Evolutionary conservation across 1,140 invertebrate genomes (phyloP), one percentile per base, ranked within the genome.

Genomic region (Formica exsecta): DNA sequence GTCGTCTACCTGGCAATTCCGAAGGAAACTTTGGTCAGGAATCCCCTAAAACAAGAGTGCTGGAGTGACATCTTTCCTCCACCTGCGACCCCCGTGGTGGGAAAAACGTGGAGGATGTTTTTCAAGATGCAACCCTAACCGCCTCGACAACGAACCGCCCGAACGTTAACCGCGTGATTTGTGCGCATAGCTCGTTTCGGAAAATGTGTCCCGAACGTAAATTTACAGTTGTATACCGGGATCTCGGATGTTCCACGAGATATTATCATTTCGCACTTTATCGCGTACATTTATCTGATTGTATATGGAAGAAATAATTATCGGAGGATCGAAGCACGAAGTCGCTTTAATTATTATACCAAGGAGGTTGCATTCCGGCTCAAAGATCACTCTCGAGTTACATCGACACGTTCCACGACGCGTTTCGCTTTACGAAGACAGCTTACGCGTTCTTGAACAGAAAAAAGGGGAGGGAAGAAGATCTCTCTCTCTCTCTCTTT

Each of bases 1-100:
- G 75, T 90, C 86, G 73, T 76, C 83, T 92, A 91, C 89, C 91
- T 92, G 90, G 48, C 8, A 74, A 59, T 22, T 5, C 51, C 70
- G 62, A 32, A 54, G 76, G 29, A 29, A 88, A 91, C 79, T 91
- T 84, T 92, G 91, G 91, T 93, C 90, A 93, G 92, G 92, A 93
- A 93, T 93, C 88, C 75, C 32, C 91, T 93, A 92, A 94, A 93
- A 94, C 93, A 94, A 94, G 41, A 44, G 41, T 93, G 91, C 90
- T 38, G 88, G 89, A 32, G 89, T 93, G 93, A 94, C 92, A 93
- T 90, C 89, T 90, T 84, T 66, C 77, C 87, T 77, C 66, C 62
- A 77, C 68, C 80, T 76, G 44, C 62, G 66, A 57, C 41, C 57
- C 76, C 65, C 62, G 68, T 19, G 48, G 54, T 57, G 73, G 73